A percentile compares a stretch with the other conserved stretches of the same genome.
Conservation (phyloP, 2,797 vertebrate genomes). For the Emydoidea blandingii region DNA sequence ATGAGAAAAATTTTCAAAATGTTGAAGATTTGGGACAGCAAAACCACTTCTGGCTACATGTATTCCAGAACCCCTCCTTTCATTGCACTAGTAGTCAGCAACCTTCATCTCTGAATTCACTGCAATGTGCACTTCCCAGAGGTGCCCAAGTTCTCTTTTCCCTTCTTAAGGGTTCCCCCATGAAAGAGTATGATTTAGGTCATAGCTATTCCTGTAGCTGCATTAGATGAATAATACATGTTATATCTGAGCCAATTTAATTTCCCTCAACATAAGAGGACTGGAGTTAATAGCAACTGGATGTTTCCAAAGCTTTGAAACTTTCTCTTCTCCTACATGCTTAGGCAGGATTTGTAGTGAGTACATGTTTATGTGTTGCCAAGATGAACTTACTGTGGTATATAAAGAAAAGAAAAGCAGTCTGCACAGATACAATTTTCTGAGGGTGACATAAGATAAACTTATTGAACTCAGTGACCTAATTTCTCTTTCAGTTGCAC, state of each 20-base stretch:
- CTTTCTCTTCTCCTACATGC: conserved; percentile 49
- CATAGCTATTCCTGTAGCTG: neutral
- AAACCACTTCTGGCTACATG: neutral
- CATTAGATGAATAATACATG: neutral
- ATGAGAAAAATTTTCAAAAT: neutral
- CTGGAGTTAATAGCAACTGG: conserved; percentile 49
- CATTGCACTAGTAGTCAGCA: neutral
- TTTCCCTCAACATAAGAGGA: conserved; percentile 51
- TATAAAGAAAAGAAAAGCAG: conserved; percentile 71
- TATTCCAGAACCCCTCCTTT: neutral
- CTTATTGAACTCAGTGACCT: conserved; percentile 50
- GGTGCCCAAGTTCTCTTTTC: neutral
- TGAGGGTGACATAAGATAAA: conserved; percentile 28
- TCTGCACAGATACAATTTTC: neutral
- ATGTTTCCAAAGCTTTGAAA: conserved; percentile 62
- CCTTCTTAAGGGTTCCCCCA: neutral
- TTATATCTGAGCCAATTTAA: conserved; percentile 23
- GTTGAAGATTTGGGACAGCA: neutral
- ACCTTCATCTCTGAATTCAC: neutral
- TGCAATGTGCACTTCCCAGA: neutral
- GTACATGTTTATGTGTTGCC: conserved; percentile 29
- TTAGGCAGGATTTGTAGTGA: conserved; percentile 35
- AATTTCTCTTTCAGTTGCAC: conserved; percentile 54
- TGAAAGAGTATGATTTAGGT: neutral
- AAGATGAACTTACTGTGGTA: conserved; percentile 20